These are phyloP conservation scores for Platyscapa corneri DNA, from an alignment of 1,140 invertebrate genomes.

Conservation along the genomic window DNA sequence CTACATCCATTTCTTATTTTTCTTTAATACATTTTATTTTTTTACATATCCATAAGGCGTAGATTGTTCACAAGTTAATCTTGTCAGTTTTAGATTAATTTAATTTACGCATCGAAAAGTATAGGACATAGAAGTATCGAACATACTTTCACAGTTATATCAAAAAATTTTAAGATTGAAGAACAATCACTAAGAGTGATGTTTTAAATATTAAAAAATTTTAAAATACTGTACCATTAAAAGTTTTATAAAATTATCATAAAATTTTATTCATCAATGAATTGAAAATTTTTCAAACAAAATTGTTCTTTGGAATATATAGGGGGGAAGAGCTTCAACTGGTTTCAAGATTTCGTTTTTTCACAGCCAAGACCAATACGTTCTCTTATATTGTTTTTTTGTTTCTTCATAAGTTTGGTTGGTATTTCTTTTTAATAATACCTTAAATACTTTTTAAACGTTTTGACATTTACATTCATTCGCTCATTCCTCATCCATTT, in stretches of 20 bases:
- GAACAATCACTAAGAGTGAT: neutral
- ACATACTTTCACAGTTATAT: neutral
- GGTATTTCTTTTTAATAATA: neutral
- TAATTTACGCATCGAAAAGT: neutral
- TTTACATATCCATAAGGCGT: neutral
- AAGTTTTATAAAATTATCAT: too few species aligned
- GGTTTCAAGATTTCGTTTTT: conserved; percentile 12
- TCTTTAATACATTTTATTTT: neutral
- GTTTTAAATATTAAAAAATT: too few species aligned
- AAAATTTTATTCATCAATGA: too few species aligned
- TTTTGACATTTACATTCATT: neutral
- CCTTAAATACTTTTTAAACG: neutral
- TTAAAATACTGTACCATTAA: too few species aligned
- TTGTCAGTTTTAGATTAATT: neutral
- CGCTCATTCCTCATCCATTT: conserved; percentile 3
- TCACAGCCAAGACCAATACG: conserved; percentile 42
- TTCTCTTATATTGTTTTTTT: neutral
- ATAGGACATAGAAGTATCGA: neutral
- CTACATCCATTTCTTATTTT: too few species aligned
- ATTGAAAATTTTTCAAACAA: too few species aligned
- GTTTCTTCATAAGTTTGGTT: conserved; percentile 5
- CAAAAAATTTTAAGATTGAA: neutral
- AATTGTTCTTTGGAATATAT: too few species aligned
- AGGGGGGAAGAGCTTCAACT: conserved; percentile 27
- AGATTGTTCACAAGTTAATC: neutral